A percentile compares a stretch with the other conserved stretches of the same genome.
Evolutionary conservation across 2,797 vertebrate species (phyloP).

Genomic region (Sebastes matsubarae): DNA sequence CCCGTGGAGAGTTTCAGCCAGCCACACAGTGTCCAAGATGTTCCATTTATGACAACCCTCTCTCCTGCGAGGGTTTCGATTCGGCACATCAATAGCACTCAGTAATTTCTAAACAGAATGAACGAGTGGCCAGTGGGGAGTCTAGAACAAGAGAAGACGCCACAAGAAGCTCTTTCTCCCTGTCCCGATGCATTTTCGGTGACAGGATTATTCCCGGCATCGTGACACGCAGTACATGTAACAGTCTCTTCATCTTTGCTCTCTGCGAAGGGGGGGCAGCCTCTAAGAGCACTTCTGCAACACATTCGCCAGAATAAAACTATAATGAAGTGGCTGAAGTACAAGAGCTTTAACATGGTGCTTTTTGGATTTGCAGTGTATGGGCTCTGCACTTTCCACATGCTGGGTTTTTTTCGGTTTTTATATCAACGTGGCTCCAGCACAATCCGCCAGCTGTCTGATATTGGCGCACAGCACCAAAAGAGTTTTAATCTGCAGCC

Average conservation of each 20-base stretch:
- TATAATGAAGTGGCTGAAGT: constrained; percentile 18
- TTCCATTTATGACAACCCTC: constrained; percentile 58
- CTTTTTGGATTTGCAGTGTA: constrained; percentile 14
- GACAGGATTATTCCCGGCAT: constrained; percentile 50
- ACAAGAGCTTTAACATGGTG: constrained; percentile 7
- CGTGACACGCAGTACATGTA: constrained; percentile 15
- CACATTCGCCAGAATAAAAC: constrained; percentile 34
- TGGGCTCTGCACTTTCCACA: neutral
- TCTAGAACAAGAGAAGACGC: constrained; percentile 21
- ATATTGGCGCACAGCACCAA: neutral
- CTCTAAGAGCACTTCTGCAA: constrained; percentile 31
- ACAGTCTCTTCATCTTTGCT: neutral
- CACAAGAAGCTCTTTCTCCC: constrained; percentile 19
- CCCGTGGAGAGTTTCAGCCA: constrained; percentile 37
- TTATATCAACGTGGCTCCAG: neutral
- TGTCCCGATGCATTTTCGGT: constrained; percentile 23
- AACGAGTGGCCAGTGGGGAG: constrained; percentile 58
- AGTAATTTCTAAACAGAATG: constrained; percentile 65
- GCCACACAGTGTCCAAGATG: constrained; percentile 38
- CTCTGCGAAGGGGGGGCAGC: constrained; percentile 5
- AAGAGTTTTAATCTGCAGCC: constrained; percentile 28
- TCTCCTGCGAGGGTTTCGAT: constrained; percentile 49
- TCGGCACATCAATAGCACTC: constrained; percentile 63
- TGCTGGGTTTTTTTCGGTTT: neutral
- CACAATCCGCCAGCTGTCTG: constrained; percentile 6